phyloP scores from a whole-genome alignment of 1,140 invertebrate genomes.

The Onthophagus taurus region DNA sequence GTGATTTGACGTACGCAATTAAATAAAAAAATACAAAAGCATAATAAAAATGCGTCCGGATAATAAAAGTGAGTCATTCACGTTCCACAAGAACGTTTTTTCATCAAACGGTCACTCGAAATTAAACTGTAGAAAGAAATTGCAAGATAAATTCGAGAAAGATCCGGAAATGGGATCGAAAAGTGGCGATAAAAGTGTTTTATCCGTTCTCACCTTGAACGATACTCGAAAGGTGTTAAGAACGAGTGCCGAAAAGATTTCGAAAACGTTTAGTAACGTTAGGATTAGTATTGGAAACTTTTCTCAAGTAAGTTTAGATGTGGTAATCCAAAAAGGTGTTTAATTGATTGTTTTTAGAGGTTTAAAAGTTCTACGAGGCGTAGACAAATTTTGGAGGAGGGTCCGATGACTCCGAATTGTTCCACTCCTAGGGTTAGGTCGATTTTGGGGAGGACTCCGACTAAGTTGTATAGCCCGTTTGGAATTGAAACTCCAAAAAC shows the following conservation, averaged over 20 bases:
- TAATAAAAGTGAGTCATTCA: constrained; percentile 25
- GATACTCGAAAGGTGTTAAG: constrained; percentile 41
- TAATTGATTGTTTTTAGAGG: constrained; percentile 36
- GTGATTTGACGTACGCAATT: no score
- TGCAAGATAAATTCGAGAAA: constrained; percentile 25
- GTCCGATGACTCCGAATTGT: constrained; percentile 41
- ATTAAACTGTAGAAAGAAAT: constrained; percentile 22
- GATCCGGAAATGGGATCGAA: constrained; percentile 3
- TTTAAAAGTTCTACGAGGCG: constrained; percentile 48
- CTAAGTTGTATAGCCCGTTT: constrained; percentile 55
- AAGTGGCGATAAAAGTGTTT: constrained; percentile 24
- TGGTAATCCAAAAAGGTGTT: constrained; percentile 7
- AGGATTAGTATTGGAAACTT: constrained; percentile 46
- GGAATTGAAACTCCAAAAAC: constrained; percentile 47
- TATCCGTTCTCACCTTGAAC: constrained; percentile 31
- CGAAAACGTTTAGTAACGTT: constrained; percentile 48
- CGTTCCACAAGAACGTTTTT: constrained; percentile 23
- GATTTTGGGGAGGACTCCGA: constrained; percentile 50
- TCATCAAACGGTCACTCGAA: constrained; percentile 18
- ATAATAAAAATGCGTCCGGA: constrained; percentile 20
- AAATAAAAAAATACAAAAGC: no score
- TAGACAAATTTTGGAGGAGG: constrained; percentile 47
- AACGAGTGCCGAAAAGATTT: constrained; percentile 45
- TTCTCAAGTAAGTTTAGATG: constrained; percentile 42
- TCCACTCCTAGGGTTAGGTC: constrained; percentile 43